Percentiles rank a stretch among this genome's conserved stretches.
Conservation (phyloP, 2,113 vertebrate genomes). For the Erythrocercus mccallii region DNA sequence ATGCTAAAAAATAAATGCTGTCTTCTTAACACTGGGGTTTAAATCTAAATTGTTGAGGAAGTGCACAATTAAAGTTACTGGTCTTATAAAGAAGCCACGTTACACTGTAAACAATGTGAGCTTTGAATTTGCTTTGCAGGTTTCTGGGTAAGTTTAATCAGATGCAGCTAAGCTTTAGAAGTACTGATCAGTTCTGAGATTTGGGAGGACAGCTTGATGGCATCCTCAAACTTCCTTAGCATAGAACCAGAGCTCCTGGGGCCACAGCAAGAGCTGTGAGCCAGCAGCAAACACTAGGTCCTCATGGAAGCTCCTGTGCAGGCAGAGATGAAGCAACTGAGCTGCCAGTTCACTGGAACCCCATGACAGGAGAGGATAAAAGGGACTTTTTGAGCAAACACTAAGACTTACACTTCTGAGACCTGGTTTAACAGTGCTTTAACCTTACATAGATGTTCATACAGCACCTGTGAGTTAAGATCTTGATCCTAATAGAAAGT, state of each 20-base stretch:
- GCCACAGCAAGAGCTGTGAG: not conserved
- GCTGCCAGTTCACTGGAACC: not conserved
- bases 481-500: not conserved
- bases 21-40: not conserved
- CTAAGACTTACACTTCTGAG: not conserved
- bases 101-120: fast-evolving
- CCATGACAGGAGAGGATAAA: not conserved
- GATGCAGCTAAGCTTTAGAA: not conserved
- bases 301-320: fast-evolving
- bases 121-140: not conserved
- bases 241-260: not conserved
- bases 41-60: not conserved
- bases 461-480: not conserved
- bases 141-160: not conserved
- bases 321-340: not conserved
- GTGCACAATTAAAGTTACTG: not conserved
- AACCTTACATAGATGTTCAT: not conserved
- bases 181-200: not conserved
- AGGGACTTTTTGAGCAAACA: not conserved
- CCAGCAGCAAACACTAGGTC: not conserved
- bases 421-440: not conserved
- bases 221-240: not conserved
- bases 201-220: not conserved
- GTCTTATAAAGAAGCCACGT: not conserved
- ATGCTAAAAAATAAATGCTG: not conserved